Evolutionary conservation across 2,888 invertebrate genomes (phyloP), one percentile per base, ranked within the genome.

Genomic region (Catonia carolina): DNA sequence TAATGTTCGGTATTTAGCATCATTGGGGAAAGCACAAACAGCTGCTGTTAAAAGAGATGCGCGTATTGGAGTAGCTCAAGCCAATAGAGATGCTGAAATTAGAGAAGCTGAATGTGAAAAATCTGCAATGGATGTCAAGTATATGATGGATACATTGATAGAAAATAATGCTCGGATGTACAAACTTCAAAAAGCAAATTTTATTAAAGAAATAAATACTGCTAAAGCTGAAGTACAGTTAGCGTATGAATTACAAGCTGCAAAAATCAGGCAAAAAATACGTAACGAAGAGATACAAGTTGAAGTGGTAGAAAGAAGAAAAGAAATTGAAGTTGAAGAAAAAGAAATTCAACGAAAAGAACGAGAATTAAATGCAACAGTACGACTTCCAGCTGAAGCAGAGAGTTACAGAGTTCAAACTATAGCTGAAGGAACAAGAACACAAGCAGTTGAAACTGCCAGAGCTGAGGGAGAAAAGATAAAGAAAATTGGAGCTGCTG

Each of bases 241-340:
- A 67, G 96, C 97, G 14, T 97, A 96, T 74, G 94, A 96, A 73
- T 77, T 97, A 65, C 95, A 96, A 77, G 93, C 90, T 15, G 96
- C 96, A 18, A 96, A 95, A 75, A 91, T 95, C 63, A 86, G 89
- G 65, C 97, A 97, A 74, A 86, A 78, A 73, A 94, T 97, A 68
- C 83, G 95, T 75, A 92, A 89, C 77, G 97, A 97, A 75, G 95
- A 97, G 73, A 95, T 97, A 67, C 91, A 95, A 73, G 96, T 96
- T 70, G 94, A 96, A 64, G 87, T 95, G 0, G 95, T 97, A 6
- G 96, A 97, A 74, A 80, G 96, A 68, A 86, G 87, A 69, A 97
- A 97, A 71, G 88, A 90, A 75, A 96, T 97, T 69, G 93, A 94
- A 78, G 88, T 97, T 61, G 94, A 96, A 72, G 86, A 89, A 50